Percentiles rank a stretch among this genome's conserved stretches.
These are phyloP conservation scores for Semicossyphus pulcher DNA, from an alignment of 2,113 vertebrate species.

Conservation along the genomic window DNA sequence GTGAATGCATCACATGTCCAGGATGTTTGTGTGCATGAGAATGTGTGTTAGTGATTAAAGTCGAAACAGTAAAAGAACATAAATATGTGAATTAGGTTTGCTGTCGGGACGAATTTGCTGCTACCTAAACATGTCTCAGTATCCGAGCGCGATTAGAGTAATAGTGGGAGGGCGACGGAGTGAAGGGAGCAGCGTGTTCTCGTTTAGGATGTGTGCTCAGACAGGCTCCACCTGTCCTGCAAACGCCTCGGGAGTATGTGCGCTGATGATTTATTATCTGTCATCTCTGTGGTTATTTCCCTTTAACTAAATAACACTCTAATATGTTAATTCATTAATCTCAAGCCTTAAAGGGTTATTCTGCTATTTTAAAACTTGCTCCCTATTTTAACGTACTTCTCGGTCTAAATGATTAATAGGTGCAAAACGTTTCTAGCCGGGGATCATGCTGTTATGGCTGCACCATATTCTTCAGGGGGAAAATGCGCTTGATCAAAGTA, in stretches of 20 bases:
- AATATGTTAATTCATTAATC: neutral
- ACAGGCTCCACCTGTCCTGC: constrained; percentile 31
- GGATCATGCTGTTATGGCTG: too few relatives aligned
- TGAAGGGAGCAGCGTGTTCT: neutral
- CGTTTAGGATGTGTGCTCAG: constrained; percentile 4
- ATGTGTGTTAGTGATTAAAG: neutral
- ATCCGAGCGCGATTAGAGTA: too few relatives aligned
- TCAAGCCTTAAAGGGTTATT: neutral
- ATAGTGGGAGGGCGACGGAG: neutral
- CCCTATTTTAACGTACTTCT: too few relatives aligned
- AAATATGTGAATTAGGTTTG: neutral
- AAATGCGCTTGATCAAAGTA: too few relatives aligned
- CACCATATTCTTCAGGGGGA: too few relatives aligned
- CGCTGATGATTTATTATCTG: neutral
- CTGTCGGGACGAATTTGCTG: constrained; percentile 12
- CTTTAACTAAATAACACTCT: neutral
- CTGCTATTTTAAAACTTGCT: neutral
- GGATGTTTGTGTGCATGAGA: neutral
- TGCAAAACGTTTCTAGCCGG: too few relatives aligned
- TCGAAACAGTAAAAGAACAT: neutral
- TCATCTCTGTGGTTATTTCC: neutral
- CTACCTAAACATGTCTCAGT: constrained; percentile 1
- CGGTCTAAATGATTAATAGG: too few relatives aligned
- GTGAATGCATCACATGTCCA: constrained; percentile 5
- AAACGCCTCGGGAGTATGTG: neutral